Base-by-base conservation (phyloP, 2,113 vertebrate genomes). In the Notarius lentiginosus region DNA sequence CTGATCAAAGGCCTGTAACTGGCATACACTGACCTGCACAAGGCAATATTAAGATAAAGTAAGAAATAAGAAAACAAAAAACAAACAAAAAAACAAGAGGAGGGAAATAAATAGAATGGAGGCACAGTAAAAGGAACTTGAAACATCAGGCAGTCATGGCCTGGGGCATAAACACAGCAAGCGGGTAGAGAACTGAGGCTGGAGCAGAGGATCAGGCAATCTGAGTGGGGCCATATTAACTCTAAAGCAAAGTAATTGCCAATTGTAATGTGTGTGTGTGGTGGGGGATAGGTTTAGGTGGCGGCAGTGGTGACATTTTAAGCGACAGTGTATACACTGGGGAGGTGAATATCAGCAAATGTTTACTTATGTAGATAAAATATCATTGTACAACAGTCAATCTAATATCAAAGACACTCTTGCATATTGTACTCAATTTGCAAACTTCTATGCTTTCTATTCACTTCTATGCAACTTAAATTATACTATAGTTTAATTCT, bases 141-240 rank as follows among this genome's bases (percentile, higher is more conserved):
- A 88, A 79, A 60, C 68, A 60, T 72, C 47, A 82, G 82, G 87
- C 87, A 68, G 76, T 24, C 47, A 7, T 87, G 85, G 93, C 94
- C 94, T 90, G 88, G 84, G 92, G 94, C 91, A 84, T 94, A 89
- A 94, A 94, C 93, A 94, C 91, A 87, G 63, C 86, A 20, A 89
- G 88, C 83, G 82, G 60, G 56, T 72, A 73, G 83, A 83, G 79
- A 87, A 65, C 51, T 73, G 73, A 84, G 58, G 30, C 68, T 60
- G 70, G 79, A 82, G 83, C 53, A 30, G 7, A 72, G 65, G 51
- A 81, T 58, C 51, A 83, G 81, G 22, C 58, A 63, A 87, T 70
- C 79, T 90, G 91, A 90, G 60, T 27, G 82, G 61, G 82, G 86
- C 84, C 84, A 89, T 58, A 87, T 89, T 88, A 86, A 76, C 58